Percentiles rank a stretch among this genome's conserved stretches.
These are phyloP conservation scores for Heliothis subflexa DNA, from an alignment of 1,140 invertebrate species.

Conservation along the genomic window DNA sequence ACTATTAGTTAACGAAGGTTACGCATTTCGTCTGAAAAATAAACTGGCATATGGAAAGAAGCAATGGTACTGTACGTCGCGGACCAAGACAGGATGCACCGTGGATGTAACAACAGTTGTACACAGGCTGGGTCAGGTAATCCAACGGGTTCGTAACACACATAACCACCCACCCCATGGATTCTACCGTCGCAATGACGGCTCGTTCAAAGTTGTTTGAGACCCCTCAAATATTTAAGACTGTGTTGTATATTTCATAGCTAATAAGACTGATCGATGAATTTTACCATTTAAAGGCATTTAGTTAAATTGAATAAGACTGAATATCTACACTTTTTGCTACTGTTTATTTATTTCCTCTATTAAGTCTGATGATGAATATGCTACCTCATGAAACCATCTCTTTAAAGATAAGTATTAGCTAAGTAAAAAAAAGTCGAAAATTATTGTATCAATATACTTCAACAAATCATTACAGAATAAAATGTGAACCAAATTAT, in stretches of 20 bases:
- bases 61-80: constrained; percentile 80
- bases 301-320: background rate
- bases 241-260: constrained; percentile 3
- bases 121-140: constrained; percentile 61
- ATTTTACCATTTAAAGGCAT: background rate
- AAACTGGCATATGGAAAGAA: constrained; percentile 82
- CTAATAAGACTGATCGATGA: background rate
- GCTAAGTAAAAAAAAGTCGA: background rate
- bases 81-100: constrained; percentile 77
- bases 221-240: constrained; percentile 20
- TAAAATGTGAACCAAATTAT: no score
- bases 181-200: constrained; percentile 77
- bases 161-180: constrained; percentile 79
- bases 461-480: no score
- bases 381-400: constrained; percentile 55
- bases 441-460: background rate
- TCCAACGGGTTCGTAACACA: constrained; percentile 72
- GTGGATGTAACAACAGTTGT: constrained; percentile 76
- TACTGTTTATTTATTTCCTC: background rate
- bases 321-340: constrained; percentile 6
- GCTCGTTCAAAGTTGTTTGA: constrained; percentile 79
- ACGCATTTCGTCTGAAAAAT: constrained; percentile 81
- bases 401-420: background rate
- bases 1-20: constrained; percentile 76
- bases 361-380: constrained; percentile 24